Conservation (phyloP, 2,113 vertebrate species). For the Mellivora capensis region DNA sequence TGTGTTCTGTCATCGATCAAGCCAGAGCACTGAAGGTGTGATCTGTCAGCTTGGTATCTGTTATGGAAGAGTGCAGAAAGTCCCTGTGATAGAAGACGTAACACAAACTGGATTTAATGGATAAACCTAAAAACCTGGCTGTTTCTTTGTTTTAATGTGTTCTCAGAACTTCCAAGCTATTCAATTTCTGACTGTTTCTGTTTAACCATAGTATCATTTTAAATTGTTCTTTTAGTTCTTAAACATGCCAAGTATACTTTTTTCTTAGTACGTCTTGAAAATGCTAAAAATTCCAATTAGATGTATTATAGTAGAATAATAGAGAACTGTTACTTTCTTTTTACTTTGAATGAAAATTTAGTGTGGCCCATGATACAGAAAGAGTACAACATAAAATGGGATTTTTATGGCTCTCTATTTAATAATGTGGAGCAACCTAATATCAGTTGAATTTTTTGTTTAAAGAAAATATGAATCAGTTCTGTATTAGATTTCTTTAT, state of each 20-base stretch:
- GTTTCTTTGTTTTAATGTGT: not conserved
- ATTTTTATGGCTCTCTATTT: slow-evolving; percentile 51
- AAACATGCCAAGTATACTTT: not conserved
- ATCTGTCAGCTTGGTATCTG: not conserved
- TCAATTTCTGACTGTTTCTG: not conserved
- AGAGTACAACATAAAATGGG: not conserved
- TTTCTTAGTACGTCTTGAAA: not conserved
- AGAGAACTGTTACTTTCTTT: not conserved
- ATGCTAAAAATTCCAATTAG: not conserved
- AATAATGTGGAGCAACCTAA: slow-evolving; percentile 41
- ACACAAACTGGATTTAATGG: not conserved
- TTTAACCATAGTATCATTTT: not conserved
- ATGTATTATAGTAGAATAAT: not conserved
- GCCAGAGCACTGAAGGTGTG: too few species aligned
- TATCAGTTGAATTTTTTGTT: slow-evolving; percentile 62
- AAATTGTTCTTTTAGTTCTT: not conserved
- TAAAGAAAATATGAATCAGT: slow-evolving; percentile 60
- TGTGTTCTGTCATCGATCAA: not conserved
- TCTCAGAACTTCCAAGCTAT: not conserved
- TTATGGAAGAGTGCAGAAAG: slow-evolving; percentile 45
- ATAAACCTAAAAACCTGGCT: not conserved
- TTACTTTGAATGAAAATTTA: not conserved
- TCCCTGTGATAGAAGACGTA: slow-evolving; percentile 14
- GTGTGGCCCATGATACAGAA: not conserved
- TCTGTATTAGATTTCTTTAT: slow-evolving; percentile 31